Evolutionary conservation across 2,888 invertebrate genomes (phyloP), one percentile per base, ranked within the genome.

Genomic region (Melipona bicolor): DNA sequence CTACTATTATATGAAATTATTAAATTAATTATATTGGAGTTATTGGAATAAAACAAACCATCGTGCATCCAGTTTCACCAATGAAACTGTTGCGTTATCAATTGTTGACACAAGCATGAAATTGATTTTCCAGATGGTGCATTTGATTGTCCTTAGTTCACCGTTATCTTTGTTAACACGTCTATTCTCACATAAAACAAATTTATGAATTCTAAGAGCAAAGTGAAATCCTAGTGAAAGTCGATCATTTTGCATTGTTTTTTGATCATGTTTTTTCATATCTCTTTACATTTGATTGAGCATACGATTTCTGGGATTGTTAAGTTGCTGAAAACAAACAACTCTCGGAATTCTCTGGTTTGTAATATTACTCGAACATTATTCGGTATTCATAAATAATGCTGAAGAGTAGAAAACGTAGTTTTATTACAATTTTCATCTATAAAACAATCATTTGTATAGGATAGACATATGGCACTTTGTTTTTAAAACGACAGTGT

Each of bases 391-490:
- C 11, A 32, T 19, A 24, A 32, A 62, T 64, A 71, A 71, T 43
- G 19, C 36, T 15, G 13, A 56, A 32, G 24, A 59, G n/a, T 65
- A 36, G 50, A 36, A 67, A 43, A 52, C 36, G 17, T 56, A 19
- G 43, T 52, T 78, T 74, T 79, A 79, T 79, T 79, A 61, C 17
- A 76, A 54, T 4, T 32, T 49, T 54, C 27, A 21, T 49, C 32
- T 69, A 62, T 56, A 69, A 49, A 76, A 69, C n/a, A 76, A 36
- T 52, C 43, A 17, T 15, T 59, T 19, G 32, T 59, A 17, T 65
- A 36, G 21, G 52, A 43, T 32, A 64, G 69, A 79, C 56, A 79
- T 79, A 79, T 76, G 77, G 79, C 79, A 77, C 77, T 56, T 4
- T 21, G 24, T 64, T 54, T 61, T 32, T 21, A 27, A 24, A 73